Evolutionary conservation across 2,113 vertebrate genomes (phyloP).

Genomic region (Siniperca knerii): DNA sequence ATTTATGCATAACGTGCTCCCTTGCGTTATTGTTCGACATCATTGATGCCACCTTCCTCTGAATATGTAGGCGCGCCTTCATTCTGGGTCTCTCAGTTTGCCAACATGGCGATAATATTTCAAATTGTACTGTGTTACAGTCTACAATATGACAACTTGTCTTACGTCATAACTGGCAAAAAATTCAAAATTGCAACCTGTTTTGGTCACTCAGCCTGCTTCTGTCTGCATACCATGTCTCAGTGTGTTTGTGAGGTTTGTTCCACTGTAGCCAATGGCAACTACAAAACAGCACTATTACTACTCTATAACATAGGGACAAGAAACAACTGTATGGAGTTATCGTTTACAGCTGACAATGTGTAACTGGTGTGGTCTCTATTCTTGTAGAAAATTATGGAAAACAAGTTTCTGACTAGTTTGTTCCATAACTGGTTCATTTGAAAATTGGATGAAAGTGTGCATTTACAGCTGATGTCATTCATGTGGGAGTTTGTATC

Average conservation of each 20-base stretch:
- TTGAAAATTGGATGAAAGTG: constrained; percentile 42
- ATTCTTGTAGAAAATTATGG: neutral
- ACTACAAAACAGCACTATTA: neutral
- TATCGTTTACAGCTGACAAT: neutral
- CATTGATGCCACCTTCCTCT: no score
- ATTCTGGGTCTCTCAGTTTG: no score
- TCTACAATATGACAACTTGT: neutral
- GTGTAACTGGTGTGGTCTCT: neutral
- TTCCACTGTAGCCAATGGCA: neutral
- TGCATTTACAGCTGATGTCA: constrained; percentile 33
- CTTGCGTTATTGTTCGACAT: no score
- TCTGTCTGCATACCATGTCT: neutral
- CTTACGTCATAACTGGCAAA: neutral
- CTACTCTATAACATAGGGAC: neutral
- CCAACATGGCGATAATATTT: neutral
- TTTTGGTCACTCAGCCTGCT: neutral
- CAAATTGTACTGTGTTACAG: neutral
- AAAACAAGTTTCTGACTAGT: neutral
- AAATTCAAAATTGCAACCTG: neutral
- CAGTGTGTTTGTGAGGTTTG: neutral
- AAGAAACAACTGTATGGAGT: neutral
- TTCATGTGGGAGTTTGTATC: constrained; percentile 51
- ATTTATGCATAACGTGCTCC: no score
- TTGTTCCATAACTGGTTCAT: constrained; percentile 1
- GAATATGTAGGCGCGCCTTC: no score